Evolutionary conservation across 2,797 vertebrate genomes (phyloP).

Genomic region (Mus minutoides): DNA sequence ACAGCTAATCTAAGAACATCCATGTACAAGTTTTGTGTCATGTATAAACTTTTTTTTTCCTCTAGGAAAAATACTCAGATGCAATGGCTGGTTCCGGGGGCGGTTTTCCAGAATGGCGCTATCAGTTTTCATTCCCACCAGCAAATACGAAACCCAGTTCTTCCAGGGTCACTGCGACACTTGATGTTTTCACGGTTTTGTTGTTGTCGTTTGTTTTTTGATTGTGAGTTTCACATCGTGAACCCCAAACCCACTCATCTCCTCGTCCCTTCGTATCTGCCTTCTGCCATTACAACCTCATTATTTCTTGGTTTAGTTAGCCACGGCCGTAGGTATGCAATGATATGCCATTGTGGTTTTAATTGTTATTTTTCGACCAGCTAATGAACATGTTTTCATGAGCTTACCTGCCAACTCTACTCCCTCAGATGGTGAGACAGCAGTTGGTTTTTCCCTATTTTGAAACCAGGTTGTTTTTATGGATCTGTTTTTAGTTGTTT

Average conservation of each 20-base stretch:
- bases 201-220: not conserved
- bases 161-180: not conserved
- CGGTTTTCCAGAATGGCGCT: not conserved
- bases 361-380: slow-evolving; percentile 6
- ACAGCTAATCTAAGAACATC: not conserved
- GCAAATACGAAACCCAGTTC: not conserved
- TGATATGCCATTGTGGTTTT: not conserved
- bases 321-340: not conserved
- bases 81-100: not conserved
- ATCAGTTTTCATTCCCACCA: not conserved
- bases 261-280: not conserved
- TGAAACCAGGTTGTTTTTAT: not conserved
- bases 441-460: not conserved
- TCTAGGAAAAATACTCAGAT: not conserved
- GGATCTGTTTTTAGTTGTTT: not conserved
- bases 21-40: not conserved
- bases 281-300: not conserved
- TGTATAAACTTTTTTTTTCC: not conserved
- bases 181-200: not conserved
- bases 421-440: not conserved
- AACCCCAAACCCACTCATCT: not conserved
- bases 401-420: slow-evolving; percentile 14
- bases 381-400: slow-evolving; percentile 1
- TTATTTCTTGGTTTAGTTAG: slow-evolving; percentile 21
- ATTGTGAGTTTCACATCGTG: not conserved